Evolutionary conservation across 1,140 invertebrate genomes (phyloP).

Genomic region (Halictus rubicundus): DNA sequence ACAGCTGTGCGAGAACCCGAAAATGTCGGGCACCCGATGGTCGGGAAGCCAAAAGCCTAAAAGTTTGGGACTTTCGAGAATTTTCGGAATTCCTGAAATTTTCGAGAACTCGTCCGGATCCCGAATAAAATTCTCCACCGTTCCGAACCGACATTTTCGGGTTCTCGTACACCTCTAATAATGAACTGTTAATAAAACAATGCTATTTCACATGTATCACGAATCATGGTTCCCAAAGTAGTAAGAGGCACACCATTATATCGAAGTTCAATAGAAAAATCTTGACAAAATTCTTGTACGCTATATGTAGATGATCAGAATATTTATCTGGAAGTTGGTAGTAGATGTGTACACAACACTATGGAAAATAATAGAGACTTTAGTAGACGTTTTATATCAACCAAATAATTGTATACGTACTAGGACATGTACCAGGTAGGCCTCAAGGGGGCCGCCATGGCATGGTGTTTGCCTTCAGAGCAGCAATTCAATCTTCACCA

Average conservation of each 20-base stretch:
- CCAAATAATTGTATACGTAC: conserved; percentile 77
- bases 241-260: not conserved
- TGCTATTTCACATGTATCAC: conserved; percentile 4
- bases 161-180: no score
- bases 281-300: not conserved
- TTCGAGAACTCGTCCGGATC: no score
- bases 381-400: conserved; percentile 31
- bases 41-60: no score
- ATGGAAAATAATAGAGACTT: not conserved
- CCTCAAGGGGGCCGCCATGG: conserved; percentile 85
- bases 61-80: no score
- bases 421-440: conserved; percentile 85
- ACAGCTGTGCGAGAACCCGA: not conserved
- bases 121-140: no score
- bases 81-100: no score
- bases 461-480: conserved; percentile 85
- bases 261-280: not conserved
- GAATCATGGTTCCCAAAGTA: conserved; percentile 21
- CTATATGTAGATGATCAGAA: not conserved
- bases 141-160: no score
- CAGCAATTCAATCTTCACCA: conserved; percentile 79
- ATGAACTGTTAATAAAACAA: not conserved
- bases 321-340: not conserved
- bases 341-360: not conserved
- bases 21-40: no score